A percentile compares a stretch with the other conserved stretches of the same genome.
Conservation (phyloP, 2,113 vertebrate genomes). For the Cichladusa arquata region DNA sequence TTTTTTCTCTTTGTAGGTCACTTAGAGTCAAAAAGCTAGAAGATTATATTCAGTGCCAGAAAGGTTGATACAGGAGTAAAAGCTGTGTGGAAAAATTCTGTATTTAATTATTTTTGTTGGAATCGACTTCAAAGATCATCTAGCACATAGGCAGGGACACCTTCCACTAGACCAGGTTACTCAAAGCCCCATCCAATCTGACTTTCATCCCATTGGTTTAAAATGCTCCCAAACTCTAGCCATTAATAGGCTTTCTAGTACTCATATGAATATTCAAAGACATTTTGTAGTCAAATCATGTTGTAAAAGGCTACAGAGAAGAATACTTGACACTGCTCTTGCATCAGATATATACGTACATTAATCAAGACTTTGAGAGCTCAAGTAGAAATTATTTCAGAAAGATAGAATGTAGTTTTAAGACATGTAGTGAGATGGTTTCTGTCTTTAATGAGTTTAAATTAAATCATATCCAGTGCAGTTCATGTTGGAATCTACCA, state of each 20-base stretch:
- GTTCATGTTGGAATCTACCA: background rate
- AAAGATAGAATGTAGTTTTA: background rate
- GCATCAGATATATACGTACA: accelerated
- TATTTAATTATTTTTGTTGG: background rate
- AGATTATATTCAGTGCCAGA: background rate
- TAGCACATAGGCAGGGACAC: background rate
- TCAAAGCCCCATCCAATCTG: background rate
- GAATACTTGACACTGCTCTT: background rate
- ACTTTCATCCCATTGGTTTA: background rate
- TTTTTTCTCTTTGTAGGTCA: background rate
- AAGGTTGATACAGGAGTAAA: background rate
- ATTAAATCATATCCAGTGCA: background rate
- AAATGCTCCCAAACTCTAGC: background rate
- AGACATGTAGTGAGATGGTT: background rate
- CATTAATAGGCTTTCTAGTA: background rate
- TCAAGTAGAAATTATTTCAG: background rate
- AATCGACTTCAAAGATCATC: background rate
- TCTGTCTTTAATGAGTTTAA: background rate
- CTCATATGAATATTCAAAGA: background rate
- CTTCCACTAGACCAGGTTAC: background rate
- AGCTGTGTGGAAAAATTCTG: background rate
- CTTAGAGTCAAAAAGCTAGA: background rate
- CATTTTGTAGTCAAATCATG: background rate
- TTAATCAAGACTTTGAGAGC: background rate
- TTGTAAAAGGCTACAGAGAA: background rate